Evolutionary conservation across 2,888 invertebrate species (phyloP).

Genomic region (Netelia melanura): DNA sequence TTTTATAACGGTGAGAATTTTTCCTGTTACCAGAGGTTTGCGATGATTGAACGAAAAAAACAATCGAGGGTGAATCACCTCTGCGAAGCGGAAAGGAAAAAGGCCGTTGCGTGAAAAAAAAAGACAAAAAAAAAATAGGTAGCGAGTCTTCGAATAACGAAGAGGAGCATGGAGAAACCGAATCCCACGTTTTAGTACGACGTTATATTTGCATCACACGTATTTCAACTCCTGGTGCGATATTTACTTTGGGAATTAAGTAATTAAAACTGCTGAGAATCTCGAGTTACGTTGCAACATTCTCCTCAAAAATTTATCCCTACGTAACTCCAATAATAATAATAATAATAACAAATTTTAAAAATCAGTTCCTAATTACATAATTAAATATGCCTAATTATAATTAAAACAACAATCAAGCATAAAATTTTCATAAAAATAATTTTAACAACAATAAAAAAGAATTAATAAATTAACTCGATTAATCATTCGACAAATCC

Average conservation of each 20-base stretch:
- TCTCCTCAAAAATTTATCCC: not conserved
- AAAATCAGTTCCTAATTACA: not conserved
- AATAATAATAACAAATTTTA: not conserved
- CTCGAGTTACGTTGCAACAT: not conserved
- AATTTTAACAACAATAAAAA: not conserved
- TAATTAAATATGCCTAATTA: not conserved
- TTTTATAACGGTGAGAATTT: too few relatives aligned
- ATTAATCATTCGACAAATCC: not conserved
- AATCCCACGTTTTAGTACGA: slow-evolving; percentile 47
- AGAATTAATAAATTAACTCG: not conserved
- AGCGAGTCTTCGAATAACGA: slow-evolving; percentile 50
- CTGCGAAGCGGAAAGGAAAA: slow-evolving; percentile 22
- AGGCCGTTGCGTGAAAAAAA: slow-evolving; percentile 18
- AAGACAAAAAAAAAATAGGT: slow-evolving; percentile 4
- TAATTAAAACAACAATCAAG: not conserved
- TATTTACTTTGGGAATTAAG: slow-evolving; percentile 7
- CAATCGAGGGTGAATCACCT: slow-evolving; percentile 40
- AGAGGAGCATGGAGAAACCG: slow-evolving; percentile 9
- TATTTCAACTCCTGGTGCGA: slow-evolving; percentile 15
- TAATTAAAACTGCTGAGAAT: slow-evolving; percentile 23
- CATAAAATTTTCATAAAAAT: not conserved
- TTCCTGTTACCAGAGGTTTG: not conserved
- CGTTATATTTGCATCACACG: slow-evolving; percentile 27
- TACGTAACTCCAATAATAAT: not conserved
- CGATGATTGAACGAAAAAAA: not conserved